These are phyloP conservation scores for Dufourea novaeangliae DNA, from an alignment of 1,140 invertebrate species.

Conservation along the genomic window DNA sequence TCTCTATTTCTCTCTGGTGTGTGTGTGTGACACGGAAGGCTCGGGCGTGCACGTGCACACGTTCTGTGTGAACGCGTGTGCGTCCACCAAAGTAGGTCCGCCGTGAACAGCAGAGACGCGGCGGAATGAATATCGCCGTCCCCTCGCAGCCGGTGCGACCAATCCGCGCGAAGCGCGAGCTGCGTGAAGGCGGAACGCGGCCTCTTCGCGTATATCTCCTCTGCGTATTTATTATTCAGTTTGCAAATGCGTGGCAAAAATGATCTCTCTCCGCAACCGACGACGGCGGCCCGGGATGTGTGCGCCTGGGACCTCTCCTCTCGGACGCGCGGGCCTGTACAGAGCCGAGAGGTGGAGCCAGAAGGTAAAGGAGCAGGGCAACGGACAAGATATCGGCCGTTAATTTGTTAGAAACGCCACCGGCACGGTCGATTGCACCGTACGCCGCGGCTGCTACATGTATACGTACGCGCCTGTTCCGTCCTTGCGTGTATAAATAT, in stretches of 20 bases:
- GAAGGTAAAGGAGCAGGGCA: conserved; percentile 66
- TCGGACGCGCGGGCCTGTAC: conserved; percentile 19
- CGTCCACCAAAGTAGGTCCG: conserved; percentile 74
- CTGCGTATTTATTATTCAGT: conserved; percentile 82
- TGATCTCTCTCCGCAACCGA: conserved; percentile 76
- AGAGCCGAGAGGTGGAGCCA: conserved; percentile 71
- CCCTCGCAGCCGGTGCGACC: conserved; percentile 76
- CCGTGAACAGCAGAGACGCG: conserved; percentile 62
- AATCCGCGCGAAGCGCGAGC: conserved; percentile 78
- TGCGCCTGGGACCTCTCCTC: conserved; percentile 22
- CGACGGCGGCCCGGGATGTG: conserved; percentile 43
- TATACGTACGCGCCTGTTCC: too few relatives aligned
- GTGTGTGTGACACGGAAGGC: conserved; percentile 51
- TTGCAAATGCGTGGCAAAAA: conserved; percentile 82
- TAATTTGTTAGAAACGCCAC: conserved; percentile 79
- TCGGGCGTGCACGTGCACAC: conserved; percentile 63
- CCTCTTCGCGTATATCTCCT: conserved; percentile 76
- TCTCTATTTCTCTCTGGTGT: too few relatives aligned
- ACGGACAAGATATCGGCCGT: conserved; percentile 68
- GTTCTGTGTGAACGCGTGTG: conserved; percentile 57
- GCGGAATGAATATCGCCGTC: conserved; percentile 77
- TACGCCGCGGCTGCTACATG: background rate
- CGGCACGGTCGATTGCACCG: conserved; percentile 64
- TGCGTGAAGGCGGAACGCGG: conserved; percentile 82
- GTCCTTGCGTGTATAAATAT: background rate